Evolutionary conservation across 2,797 vertebrate species (phyloP), one percentile per base, ranked within the genome.

Genomic region (Myotis planiceps): DNA sequence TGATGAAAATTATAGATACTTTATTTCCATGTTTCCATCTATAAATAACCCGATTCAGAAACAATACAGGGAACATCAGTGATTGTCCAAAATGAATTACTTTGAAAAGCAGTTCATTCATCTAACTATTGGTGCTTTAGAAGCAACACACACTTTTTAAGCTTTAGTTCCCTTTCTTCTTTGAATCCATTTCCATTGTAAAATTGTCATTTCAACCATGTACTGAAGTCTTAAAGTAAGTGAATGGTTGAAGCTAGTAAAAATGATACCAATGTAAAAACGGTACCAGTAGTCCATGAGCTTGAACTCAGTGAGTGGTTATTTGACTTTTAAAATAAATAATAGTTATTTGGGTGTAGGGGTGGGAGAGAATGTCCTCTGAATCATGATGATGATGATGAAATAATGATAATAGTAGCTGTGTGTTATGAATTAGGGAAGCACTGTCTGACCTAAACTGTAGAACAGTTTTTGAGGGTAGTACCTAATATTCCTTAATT

Each of bases 271-370:
- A 65, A 1, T 79, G 25, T 47, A 74, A 88, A 90, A 86, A 83
- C 53, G 37, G 45, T 75, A 53, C 71, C 34, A 55, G 47, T 83
- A 80, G 37, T 86, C 45, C 23, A 55, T 74, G 66, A 89, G 23
- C 45, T 83, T 51, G 37, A 74, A 78, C 66, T 32, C 68, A 83
- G 0, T 49, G 32, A 87, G 39, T 39, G 53, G 34, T 79, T 69
- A 72, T 42, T 68, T 94, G 65, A 85, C 49, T 96, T 96, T 94
- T 75, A 37, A 68, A 86, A 74, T 90, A 75, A 84, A 27, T 84
- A 82, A n/a, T 47, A 79, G 60, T 49, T 92, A 3, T 92, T 74
- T 82, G 88, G 95, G 72, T 78, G 23, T 65, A 23, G n/a, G 34
- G 14, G 19, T 18, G 4, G 66, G 74, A 49, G 9, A 16, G 37